phyloP scores from a whole-genome alignment of 2,113 vertebrate species.

The Corythornis vintsioides region DNA sequence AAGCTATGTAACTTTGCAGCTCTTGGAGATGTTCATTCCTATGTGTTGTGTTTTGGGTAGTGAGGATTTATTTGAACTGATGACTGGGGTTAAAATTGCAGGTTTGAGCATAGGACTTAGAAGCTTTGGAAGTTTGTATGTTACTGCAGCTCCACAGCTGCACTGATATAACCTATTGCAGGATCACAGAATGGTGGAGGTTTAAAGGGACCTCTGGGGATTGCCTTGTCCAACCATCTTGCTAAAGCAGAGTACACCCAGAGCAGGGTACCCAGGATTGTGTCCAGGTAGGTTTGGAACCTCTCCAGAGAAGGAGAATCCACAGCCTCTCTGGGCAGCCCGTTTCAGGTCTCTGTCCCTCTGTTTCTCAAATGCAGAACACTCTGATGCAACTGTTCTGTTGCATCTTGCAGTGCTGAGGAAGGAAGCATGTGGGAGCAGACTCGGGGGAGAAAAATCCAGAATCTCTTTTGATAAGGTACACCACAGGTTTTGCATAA shows the following conservation, averaged over 20 bases:
- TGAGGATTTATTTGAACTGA: neutral
- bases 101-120: neutral
- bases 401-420: neutral
- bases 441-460: neutral
- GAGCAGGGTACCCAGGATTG: too few species aligned
- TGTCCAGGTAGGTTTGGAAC: too few species aligned
- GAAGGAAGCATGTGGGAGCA: neutral
- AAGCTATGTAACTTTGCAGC: neutral
- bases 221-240: neutral
- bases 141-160: neutral
- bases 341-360: too few species aligned
- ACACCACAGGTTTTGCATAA: accelerated
- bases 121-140: neutral
- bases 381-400: accelerated
- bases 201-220: neutral
- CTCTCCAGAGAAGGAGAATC: too few species aligned
- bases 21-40: neutral
- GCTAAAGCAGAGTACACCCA: too few species aligned
- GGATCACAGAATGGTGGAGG: neutral
- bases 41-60: neutral
- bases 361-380: neutral
- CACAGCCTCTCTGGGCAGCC: too few species aligned
- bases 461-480: neutral
- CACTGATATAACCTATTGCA: neutral
- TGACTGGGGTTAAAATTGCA: neutral